These are phyloP conservation scores for Gymnoscopelus microlampas DNA, from an alignment of 2,797 vertebrate genomes.

Conservation along the genomic window DNA sequence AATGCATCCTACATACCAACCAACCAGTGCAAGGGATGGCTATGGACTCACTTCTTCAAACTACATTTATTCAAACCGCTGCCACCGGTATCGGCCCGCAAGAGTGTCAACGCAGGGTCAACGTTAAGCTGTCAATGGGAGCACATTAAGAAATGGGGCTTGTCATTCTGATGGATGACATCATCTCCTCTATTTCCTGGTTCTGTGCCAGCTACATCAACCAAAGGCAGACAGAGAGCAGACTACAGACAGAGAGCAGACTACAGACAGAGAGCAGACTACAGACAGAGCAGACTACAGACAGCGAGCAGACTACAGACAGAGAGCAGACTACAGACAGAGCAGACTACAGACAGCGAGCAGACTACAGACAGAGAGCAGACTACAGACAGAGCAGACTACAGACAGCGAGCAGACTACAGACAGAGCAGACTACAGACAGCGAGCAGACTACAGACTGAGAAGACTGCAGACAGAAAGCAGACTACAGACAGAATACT, in stretches of 20 bases:
- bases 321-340: neutral
- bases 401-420: too few relatives aligned
- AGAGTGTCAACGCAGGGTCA: neutral
- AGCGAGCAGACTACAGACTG: neutral
- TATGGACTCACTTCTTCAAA: neutral
- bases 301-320: neutral
- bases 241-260: too few relatives aligned
- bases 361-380: neutral
- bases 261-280: neutral
- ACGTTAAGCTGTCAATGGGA: constrained; percentile 5
- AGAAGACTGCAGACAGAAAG: neutral
- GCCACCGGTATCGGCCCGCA: neutral
- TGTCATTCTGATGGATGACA: neutral
- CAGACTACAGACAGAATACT: neutral
- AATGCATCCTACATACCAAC: constrained; percentile 15
- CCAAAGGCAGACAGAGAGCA: too few relatives aligned
- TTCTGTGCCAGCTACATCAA: too few relatives aligned
- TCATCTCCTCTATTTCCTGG: too few relatives aligned
- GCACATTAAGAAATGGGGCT: neutral
- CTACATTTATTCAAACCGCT: neutral
- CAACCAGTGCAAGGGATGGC: neutral
- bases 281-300: neutral
- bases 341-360: neutral
- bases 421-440: neutral
- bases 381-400: neutral